Conservation (phyloP, 2,797 vertebrate genomes). For the Takifugu ocellatus region DNA sequence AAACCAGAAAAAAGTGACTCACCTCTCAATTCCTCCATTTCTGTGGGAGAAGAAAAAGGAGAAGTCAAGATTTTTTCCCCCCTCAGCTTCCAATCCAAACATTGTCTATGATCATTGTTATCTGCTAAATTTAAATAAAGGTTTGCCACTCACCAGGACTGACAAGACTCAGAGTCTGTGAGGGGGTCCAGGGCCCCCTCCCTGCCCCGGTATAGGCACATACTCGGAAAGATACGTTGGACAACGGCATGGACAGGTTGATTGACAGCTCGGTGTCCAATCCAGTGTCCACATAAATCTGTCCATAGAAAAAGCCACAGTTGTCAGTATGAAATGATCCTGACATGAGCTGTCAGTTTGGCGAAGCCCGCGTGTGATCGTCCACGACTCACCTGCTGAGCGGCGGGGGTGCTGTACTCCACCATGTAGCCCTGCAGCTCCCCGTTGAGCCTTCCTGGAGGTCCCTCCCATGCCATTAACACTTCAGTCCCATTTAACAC, state of each 20-base stretch:
- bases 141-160: slow-evolving; percentile 55
- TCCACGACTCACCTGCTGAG: slow-evolving; percentile 69
- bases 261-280: slow-evolving; percentile 75
- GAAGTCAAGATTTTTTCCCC: not conserved
- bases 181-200: slow-evolving; percentile 82
- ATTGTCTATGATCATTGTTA: not conserved
- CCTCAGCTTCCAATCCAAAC: not conserved
- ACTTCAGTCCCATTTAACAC: slow-evolving; percentile 78
- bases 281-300: slow-evolving; percentile 73
- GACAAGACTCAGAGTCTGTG: slow-evolving; percentile 67
- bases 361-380: not conserved
- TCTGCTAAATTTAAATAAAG: not conserved
- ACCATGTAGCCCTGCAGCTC: slow-evolving; percentile 81
- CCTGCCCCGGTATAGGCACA: slow-evolving; percentile 83
- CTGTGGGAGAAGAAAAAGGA: slow-evolving; percentile 49
- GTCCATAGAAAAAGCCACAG: not conserved
- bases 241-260: slow-evolving; percentile 73
- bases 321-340: not conserved
- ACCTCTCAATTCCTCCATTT: slow-evolving; percentile 60
- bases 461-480: slow-evolving; percentile 77
- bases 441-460: slow-evolving; percentile 79
- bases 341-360: not conserved
- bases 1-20: slow-evolving; percentile 38
- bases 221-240: slow-evolving; percentile 81
- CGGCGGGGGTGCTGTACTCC: slow-evolving; percentile 77